Evolutionary conservation across 1,140 invertebrate species (phyloP).

Genomic region (Spodoptera frugiperda): DNA sequence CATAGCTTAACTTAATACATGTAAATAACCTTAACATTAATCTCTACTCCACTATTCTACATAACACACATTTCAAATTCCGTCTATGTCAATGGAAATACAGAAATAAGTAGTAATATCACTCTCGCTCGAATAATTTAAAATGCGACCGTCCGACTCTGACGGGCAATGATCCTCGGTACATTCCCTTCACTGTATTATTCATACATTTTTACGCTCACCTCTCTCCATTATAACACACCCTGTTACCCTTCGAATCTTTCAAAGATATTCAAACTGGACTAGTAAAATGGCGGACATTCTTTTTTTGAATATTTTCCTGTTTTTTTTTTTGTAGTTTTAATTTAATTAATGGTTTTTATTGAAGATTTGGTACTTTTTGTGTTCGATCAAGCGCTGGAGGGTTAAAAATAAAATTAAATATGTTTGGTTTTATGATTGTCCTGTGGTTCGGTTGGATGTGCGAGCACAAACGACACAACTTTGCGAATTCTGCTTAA

Average conservation of each 20-base stretch:
- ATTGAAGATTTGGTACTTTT: background rate
- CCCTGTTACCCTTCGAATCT: conserved; percentile 4
- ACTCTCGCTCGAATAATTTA: background rate
- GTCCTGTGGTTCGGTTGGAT: too few species aligned
- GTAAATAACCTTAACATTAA: too few species aligned
- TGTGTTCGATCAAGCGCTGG: background rate
- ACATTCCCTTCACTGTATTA: conserved; percentile 10
- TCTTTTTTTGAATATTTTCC: background rate
- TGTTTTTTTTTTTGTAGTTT: background rate
- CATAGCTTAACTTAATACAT: too few species aligned
- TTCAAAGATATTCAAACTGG: conserved; percentile 23
- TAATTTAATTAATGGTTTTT: too few species aligned
- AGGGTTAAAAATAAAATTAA: too few species aligned
- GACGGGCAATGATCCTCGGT: background rate
- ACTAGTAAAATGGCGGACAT: background rate
- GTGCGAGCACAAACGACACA: too few species aligned
- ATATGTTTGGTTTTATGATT: too few species aligned
- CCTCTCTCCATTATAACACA: conserved; percentile 2
- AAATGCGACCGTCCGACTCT: background rate
- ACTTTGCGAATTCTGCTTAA: too few species aligned
- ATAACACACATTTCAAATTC: too few species aligned
- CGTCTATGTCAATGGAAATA: too few species aligned
- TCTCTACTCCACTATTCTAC: too few species aligned
- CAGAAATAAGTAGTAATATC: background rate
- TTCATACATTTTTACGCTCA: conserved; percentile 36